Evolutionary conservation across 2,888 invertebrate species (phyloP).

Genomic region (Fragum whitleyi): DNA sequence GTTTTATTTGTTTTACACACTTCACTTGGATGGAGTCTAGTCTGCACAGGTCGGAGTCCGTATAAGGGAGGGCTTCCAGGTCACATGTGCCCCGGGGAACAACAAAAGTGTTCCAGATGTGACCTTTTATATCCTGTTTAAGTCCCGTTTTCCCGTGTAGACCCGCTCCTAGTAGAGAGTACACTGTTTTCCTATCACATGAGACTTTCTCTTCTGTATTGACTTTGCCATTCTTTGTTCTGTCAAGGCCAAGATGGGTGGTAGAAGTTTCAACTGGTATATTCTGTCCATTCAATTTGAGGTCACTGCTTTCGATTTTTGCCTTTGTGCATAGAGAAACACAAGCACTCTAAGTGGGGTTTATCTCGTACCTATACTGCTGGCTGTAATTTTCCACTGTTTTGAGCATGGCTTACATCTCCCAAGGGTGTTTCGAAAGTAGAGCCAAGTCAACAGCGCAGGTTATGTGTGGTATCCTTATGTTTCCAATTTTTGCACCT

Average conservation of each 20-base stretch:
- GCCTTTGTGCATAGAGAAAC: background rate
- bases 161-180: conserved; percentile 25
- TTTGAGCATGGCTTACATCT: background rate
- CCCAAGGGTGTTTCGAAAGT: background rate
- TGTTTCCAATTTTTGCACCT: conserved; percentile 22
- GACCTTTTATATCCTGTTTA: background rate
- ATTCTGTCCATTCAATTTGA: background rate
- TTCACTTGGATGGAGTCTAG: conserved; percentile 11
- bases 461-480: conserved; percentile 5
- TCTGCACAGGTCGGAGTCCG: background rate
- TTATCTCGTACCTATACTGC: conserved; percentile 2
- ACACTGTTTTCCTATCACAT: conserved; percentile 14
- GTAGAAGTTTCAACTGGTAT: background rate
- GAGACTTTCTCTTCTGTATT: conserved; percentile 18
- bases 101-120: conserved; percentile 20
- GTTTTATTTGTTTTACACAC: conserved; percentile 7
- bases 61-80: conserved; percentile 5
- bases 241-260: background rate
- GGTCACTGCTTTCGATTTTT: background rate
- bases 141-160: conserved; percentile 7
- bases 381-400: conserved; percentile 4
- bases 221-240: background rate
- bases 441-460: conserved; percentile 23
- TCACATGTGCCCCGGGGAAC: conserved; percentile 19
- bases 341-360: conserved; percentile 19